These are phyloP conservation scores for Tauraco erythrolophus DNA, from an alignment of 2,113 vertebrate genomes.

Conservation along the genomic window DNA sequence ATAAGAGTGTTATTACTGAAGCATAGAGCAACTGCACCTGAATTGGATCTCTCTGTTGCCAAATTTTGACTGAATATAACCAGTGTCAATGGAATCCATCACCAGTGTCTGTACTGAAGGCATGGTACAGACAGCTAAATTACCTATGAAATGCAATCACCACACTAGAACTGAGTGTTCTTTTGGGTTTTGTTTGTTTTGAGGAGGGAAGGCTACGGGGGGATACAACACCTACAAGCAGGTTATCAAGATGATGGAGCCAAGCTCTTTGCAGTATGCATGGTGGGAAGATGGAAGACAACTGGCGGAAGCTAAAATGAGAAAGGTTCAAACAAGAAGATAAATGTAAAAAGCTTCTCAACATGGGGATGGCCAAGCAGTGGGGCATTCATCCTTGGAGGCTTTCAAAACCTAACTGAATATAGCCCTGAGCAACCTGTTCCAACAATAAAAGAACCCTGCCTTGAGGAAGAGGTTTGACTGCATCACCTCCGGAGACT, in stretches of 20 bases:
- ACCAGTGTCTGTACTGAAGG: background rate
- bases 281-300: background rate
- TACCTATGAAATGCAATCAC: background rate
- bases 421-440: background rate
- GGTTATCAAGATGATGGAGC: background rate
- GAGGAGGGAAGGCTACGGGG: background rate
- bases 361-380: background rate
- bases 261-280: background rate
- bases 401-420: background rate
- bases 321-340: background rate
- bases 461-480: background rate
- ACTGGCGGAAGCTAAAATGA: background rate
- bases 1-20: background rate
- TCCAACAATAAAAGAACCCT: background rate
- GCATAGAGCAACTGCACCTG: background rate
- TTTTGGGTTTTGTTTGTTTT: background rate
- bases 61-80: background rate
- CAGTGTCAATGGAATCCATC: background rate
- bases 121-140: background rate
- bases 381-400: background rate
- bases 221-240: background rate
- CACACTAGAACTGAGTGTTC: background rate
- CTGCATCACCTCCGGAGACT: background rate
- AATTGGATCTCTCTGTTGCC: background rate
- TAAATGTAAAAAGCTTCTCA: background rate